phyloP scores from a whole-genome alignment of 2,888 invertebrate genomes.

The Atethmia centrago region DNA sequence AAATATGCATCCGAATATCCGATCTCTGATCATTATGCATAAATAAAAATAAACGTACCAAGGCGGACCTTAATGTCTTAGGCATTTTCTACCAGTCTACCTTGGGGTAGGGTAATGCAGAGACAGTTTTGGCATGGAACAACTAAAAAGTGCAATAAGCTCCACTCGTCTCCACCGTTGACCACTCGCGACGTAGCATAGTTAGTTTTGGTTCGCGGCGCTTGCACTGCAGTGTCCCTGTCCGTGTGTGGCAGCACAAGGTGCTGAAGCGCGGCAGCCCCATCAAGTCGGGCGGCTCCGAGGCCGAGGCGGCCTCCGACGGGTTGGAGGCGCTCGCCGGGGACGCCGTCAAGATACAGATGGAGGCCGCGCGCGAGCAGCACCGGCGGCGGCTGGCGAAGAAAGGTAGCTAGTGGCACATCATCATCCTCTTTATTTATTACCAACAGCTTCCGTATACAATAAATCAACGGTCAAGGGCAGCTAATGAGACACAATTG shows the following conservation, averaged over 20 bases:
- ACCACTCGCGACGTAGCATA: slow-evolving; percentile 17
- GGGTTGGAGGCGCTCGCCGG: slow-evolving; percentile 76
- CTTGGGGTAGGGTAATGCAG: too few species aligned
- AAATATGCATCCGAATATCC: too few species aligned
- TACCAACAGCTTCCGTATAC: too few species aligned
- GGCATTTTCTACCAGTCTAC: too few species aligned
- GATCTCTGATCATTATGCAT: too few species aligned
- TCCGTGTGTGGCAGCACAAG: slow-evolving; percentile 76
- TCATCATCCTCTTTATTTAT: too few species aligned
- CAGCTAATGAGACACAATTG: too few species aligned
- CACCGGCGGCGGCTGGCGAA: slow-evolving; percentile 85
- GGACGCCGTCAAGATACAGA: slow-evolving; percentile 86
- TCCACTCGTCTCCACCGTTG: slow-evolving; percentile 12
- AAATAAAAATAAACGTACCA: too few species aligned
- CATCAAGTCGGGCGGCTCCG: slow-evolving; percentile 84
- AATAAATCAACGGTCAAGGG: too few species aligned
- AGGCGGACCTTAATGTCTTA: too few species aligned
- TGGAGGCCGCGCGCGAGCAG: slow-evolving; percentile 87
- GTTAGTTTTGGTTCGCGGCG: slow-evolving; percentile 15
- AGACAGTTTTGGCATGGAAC: too few species aligned
- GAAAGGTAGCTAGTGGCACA: slow-evolving; percentile 74
- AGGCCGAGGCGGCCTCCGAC: slow-evolving; percentile 80
- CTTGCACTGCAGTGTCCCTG: slow-evolving; percentile 45
- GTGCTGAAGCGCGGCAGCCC: slow-evolving; percentile 85
- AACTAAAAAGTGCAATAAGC: too few species aligned